Evolutionary conservation across 2,113 vertebrate genomes (phyloP).

Genomic region (Phrynosoma blainvillii): DNA sequence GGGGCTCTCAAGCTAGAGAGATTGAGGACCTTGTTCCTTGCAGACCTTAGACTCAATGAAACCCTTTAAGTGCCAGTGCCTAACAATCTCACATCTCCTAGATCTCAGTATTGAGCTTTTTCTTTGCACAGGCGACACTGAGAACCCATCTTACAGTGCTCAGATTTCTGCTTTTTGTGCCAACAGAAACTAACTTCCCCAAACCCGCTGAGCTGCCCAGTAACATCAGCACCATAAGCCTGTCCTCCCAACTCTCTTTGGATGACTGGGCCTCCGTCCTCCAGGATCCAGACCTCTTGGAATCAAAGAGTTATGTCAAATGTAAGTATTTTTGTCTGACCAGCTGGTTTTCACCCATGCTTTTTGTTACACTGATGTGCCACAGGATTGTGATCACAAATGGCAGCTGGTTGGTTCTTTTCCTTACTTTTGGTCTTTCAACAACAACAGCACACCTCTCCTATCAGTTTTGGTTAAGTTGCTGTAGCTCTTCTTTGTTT

Average conservation of each 20-base stretch:
- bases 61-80: not conserved
- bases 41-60: not conserved
- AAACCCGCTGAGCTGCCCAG: rapidly evolving
- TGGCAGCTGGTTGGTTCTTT: too few species aligned
- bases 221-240: slow-evolving; percentile 21
- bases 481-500: not conserved
- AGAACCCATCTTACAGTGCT: too few species aligned
- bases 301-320: not conserved
- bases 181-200: not conserved
- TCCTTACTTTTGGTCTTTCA: not conserved
- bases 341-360: not conserved
- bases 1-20: not conserved
- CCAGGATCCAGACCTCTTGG: not conserved
- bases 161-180: not conserved
- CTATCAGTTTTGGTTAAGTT: not conserved
- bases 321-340: not conserved
- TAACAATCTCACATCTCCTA: not conserved
- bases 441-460: too few species aligned
- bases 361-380: not conserved
- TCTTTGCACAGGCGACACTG: not conserved
- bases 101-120: too few species aligned
- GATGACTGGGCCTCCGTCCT: not conserved
- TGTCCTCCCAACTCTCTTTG: slow-evolving; percentile 20
- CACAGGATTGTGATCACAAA: not conserved
- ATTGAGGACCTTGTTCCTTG: not conserved